Base-by-base conservation (phyloP, 2,888 invertebrate species). In the Ophion ellenae region DNA sequence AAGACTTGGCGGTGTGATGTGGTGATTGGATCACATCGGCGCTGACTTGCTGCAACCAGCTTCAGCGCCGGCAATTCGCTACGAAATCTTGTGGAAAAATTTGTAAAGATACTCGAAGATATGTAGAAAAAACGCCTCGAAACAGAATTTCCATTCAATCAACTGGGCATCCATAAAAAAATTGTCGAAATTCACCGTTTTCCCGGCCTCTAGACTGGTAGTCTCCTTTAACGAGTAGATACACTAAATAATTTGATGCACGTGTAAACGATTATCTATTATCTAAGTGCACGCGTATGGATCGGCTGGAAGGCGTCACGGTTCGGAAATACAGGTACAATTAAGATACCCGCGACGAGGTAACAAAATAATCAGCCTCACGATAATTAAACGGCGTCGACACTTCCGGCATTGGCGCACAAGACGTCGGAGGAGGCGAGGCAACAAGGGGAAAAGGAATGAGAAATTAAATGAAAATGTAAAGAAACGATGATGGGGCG, bases 381-480 rank as follows among this genome's bases (percentile, higher is more conserved):
- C 64, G 82, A 82, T 82, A 83, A 83, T 82, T 82, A 67, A 82
- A 73, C 59, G 79, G 82, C 77, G 73, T 77, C 81, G 81, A 84
- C 76, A 81, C 73, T 66, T 66, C 28, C 64, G 53, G 28, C 59
- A 20, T 59, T 32, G 2, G 45, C 6, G 64, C 32, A 70, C 66
- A 74, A 53, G 45, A 32, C 69, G 61, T 76, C 24, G 66, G 71
- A 67, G 40, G 66, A 73, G 20, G 36, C 57, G 20, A 47, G 14
- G 20, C 40, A 61, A 59, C 36, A 69, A 66, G 10, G 20, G 14
- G 61, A 71, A 47, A 61, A 70, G 40, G 2, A 9, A 61, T 14
- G 61, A 61, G 24, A 53, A 59, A 20, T 57, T 24, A 53, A 53
- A 63, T n/a, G 36, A 57, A 64, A 17, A 63, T 36, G 45, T 32